A percentile compares a stretch with the other conserved stretches of the same genome.
These are phyloP conservation scores for Sitta carolinensis DNA, from an alignment of 2,797 vertebrate genomes.

Conservation along the genomic window DNA sequence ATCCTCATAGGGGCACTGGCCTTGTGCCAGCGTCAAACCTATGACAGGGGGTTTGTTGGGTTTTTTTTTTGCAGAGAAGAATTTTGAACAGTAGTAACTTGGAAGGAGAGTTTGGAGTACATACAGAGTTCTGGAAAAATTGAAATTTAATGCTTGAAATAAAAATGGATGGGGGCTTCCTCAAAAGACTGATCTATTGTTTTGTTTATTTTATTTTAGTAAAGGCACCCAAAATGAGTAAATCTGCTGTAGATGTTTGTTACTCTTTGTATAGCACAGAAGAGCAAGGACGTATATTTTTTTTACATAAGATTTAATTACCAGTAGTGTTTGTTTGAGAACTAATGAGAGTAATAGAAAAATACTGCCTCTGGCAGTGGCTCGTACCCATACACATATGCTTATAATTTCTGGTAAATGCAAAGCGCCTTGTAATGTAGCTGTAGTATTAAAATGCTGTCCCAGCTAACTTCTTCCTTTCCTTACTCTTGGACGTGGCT, in stretches of 20 bases:
- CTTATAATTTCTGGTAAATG: not conserved
- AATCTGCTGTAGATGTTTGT: not conserved
- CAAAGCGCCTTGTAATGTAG: not conserved
- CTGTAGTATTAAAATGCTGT: not conserved
- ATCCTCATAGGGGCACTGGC: no score
- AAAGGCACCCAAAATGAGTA: not conserved
- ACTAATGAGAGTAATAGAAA: conserved; percentile 7
- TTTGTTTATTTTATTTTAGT: conserved; percentile 4
- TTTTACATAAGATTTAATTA: not conserved
- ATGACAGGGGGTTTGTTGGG: no score
- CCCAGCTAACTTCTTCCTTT: not conserved
- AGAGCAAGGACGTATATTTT: not conserved
- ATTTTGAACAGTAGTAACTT: not conserved
- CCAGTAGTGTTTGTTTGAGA: not conserved
- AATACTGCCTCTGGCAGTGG: not conserved
- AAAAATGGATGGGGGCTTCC: not conserved
- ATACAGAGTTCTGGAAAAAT: not conserved
- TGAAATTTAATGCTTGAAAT: not conserved
- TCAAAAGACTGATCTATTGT: not conserved
- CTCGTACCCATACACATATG: not conserved
- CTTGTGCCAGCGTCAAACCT: no score
- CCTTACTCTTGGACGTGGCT: not conserved
- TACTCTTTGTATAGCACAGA: not conserved
- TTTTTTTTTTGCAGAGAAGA: not conserved
- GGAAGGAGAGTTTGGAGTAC: not conserved